These are phyloP conservation scores for Mesochorus sp. DNA, from an alignment of 2,888 invertebrate genomes.

Conservation along the genomic window DNA sequence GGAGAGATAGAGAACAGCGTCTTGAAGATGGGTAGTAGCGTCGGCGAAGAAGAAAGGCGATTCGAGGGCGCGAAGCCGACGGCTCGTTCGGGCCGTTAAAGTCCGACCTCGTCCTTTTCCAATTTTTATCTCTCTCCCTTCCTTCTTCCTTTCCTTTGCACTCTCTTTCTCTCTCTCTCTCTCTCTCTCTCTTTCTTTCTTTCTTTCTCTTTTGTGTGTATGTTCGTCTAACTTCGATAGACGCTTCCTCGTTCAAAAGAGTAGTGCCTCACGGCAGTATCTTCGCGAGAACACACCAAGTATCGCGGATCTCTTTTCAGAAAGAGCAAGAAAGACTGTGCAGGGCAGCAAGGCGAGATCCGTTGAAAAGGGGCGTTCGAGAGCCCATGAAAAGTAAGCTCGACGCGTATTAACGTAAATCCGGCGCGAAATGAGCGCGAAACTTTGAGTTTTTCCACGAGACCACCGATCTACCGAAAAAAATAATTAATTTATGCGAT, in stretches of 20 bases:
- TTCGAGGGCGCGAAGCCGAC: slow-evolving; percentile 67
- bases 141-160: slow-evolving; percentile 51
- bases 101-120: slow-evolving; percentile 60
- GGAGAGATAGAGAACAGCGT: slow-evolving; percentile 8
- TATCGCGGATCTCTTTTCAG: slow-evolving; percentile 55
- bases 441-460: slow-evolving; percentile 4
- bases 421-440: slow-evolving; percentile 3
- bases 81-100: slow-evolving; percentile 64
- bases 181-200: slow-evolving; percentile 41
- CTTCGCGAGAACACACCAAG: slow-evolving; percentile 49
- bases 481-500: background rate
- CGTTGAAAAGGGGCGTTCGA: slow-evolving; percentile 60
- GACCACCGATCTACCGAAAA: background rate
- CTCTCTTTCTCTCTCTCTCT: slow-evolving; percentile 59
- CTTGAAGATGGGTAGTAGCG: slow-evolving; percentile 67
- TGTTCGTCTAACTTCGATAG: slow-evolving; percentile 52
- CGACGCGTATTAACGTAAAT: slow-evolving; percentile 40
- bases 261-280: slow-evolving; percentile 60
- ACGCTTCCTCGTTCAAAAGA: slow-evolving; percentile 55
- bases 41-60: slow-evolving; percentile 68
- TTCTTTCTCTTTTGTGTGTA: no score
- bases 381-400: slow-evolving; percentile 52
- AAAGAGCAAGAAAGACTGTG: slow-evolving; percentile 6
- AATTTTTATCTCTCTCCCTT: slow-evolving; percentile 44
- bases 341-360: slow-evolving; percentile 35